A percentile compares a stretch with the other conserved stretches of the same genome.
Evolutionary conservation across 92 coral and sea anemone genomes (phyloP).

Genomic region (Siderastrea siderea): DNA sequence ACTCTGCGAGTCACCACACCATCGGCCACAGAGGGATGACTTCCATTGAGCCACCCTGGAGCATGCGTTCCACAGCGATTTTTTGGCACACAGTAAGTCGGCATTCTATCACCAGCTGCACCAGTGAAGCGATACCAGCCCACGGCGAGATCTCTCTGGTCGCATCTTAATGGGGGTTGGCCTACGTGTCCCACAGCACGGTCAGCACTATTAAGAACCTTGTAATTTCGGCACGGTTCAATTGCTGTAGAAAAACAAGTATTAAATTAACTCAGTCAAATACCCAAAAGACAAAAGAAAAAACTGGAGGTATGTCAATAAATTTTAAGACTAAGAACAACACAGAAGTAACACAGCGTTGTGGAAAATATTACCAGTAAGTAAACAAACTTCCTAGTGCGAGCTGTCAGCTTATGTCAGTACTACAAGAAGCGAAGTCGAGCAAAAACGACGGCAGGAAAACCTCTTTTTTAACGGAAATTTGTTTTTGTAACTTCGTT

Average conservation of each 20-base stretch:
- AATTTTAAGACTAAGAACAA: too few relatives aligned
- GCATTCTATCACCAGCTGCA: neutral
- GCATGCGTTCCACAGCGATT: constrained; percentile 31
- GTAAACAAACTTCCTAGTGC: too few relatives aligned
- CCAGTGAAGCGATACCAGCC: neutral
- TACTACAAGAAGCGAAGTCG: too few relatives aligned
- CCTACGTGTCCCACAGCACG: neutral
- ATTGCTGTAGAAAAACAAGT: neutral
- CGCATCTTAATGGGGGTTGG: neutral
- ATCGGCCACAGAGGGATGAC: neutral
- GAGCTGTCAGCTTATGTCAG: too few relatives aligned
- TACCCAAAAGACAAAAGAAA: neutral
- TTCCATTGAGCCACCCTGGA: constrained; percentile 32
- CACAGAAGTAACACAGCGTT: too few relatives aligned
- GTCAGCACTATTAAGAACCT: neutral
- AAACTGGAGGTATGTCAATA: too few relatives aligned
- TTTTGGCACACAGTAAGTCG: neutral
- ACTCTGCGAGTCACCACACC: constrained; percentile 9
- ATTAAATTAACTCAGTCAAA: neutral
- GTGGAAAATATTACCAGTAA: too few relatives aligned
- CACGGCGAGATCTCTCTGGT: neutral
- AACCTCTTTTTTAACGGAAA: too few relatives aligned
- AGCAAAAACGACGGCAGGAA: too few relatives aligned
- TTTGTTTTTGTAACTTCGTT: too few relatives aligned
- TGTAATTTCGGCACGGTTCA: neutral